A percentile compares a stretch with the other conserved stretches of the same genome.
These are phyloP conservation scores for Linepithema humile DNA, from an alignment of 1,140 invertebrate genomes.

Conservation along the genomic window DNA sequence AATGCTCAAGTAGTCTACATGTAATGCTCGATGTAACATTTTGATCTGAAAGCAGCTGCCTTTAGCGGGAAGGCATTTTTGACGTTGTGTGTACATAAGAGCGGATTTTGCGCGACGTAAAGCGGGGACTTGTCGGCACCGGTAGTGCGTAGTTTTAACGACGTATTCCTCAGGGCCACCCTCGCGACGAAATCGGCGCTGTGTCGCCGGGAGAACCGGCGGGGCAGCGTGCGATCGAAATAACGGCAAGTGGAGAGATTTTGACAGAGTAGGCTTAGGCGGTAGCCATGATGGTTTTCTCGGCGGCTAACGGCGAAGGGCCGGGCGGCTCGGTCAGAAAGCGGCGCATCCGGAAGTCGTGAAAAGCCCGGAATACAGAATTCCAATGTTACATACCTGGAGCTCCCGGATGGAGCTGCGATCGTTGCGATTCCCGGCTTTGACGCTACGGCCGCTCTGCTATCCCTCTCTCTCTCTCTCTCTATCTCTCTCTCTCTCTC, in stretches of 20 bases:
- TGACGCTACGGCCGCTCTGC: slow-evolving; percentile 42
- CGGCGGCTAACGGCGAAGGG: slow-evolving; percentile 44
- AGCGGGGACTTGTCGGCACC: too few species aligned
- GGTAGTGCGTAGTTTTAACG: neutral
- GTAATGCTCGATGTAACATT: too few species aligned
- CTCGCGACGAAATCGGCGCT: neutral
- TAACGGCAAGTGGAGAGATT: slow-evolving; percentile 60
- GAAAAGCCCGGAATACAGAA: neutral
- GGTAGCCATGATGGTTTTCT: slow-evolving; percentile 66
- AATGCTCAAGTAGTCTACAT: too few species aligned
- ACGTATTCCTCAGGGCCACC: neutral
- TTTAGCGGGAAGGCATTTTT: too few species aligned
- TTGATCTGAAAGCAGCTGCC: too few species aligned
- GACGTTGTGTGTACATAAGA: too few species aligned
- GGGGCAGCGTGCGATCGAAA: slow-evolving; percentile 48
- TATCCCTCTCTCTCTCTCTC: too few species aligned
- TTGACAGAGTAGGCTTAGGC: slow-evolving; percentile 71
- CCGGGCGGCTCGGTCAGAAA: slow-evolving; percentile 21
- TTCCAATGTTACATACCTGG: slow-evolving; percentile 53
- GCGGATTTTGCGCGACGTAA: neutral
- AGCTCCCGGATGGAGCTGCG: slow-evolving; percentile 70
- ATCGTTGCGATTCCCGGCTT: slow-evolving; percentile 57
- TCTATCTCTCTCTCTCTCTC: slow-evolving; percentile 40
- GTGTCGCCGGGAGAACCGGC: slow-evolving; percentile 6
- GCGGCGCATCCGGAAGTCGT: slow-evolving; percentile 27